Conservation (phyloP, 1,140 invertebrate species). For the Grapholita molesta region DNA sequence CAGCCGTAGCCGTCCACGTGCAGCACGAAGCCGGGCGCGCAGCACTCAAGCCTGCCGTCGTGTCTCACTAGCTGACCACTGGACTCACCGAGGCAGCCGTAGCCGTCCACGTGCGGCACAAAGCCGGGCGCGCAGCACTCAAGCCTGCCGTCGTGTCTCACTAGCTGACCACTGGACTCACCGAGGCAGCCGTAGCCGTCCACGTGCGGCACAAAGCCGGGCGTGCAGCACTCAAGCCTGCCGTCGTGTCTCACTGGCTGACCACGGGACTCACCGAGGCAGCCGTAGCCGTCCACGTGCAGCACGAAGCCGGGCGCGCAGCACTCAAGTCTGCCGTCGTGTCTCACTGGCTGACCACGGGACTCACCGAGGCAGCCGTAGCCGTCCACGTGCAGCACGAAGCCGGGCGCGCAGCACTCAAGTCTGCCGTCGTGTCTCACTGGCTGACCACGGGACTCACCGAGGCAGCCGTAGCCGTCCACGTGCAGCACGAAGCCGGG, state of each 20-base stretch:
- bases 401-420: constrained; percentile 79
- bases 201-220: constrained; percentile 86
- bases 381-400: constrained; percentile 85
- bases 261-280: not conserved
- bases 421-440: too few relatives aligned
- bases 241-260: too few relatives aligned
- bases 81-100: constrained; percentile 34
- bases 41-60: not conserved
- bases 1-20: constrained; percentile 81
- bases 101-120: constrained; percentile 84
- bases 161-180: too few relatives aligned
- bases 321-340: not conserved
- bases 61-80: too few relatives aligned
- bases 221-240: constrained; percentile 46
- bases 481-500: constrained; percentile 86
- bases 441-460: too few relatives aligned
- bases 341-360: too few relatives aligned
- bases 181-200: constrained; percentile 75
- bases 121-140: constrained; percentile 79
- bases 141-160: too few relatives aligned
- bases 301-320: constrained; percentile 84
- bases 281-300: constrained; percentile 81
- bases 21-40: constrained; percentile 84
- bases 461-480: constrained; percentile 75
- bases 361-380: constrained; percentile 41